Evolutionary conservation across 2,797 vertebrate genomes (phyloP).

Genomic region (Liparis tanakae): DNA sequence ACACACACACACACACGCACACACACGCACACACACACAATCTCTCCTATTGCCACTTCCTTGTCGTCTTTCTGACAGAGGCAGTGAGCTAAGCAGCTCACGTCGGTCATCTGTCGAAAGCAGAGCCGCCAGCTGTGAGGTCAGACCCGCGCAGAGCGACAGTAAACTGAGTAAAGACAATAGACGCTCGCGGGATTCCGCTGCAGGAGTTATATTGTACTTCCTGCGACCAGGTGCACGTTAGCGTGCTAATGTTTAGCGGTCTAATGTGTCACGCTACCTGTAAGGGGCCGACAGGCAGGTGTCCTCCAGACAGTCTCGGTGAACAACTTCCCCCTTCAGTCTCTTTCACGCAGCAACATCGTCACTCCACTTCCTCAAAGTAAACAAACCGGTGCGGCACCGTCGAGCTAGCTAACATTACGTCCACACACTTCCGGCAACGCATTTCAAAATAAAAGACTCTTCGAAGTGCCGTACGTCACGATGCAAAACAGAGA

Average conservation of each 20-base stretch:
- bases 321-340: neutral
- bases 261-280: constrained; percentile 20
- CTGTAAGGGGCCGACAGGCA: neutral
- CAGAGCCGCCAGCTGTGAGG: neutral
- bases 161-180: no score
- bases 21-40: no score
- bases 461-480: fast-evolving
- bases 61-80: neutral
- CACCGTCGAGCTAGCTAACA: neutral
- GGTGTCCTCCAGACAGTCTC: neutral
- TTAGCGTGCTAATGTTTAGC: constrained; percentile 17
- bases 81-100: neutral
- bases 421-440: neutral
- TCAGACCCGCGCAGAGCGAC: neutral
- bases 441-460: constrained; percentile 24
- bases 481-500: fast-evolving
- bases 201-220: neutral
- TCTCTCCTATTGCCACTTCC: neutral
- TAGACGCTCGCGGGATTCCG: neutral
- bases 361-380: constrained; percentile 41
- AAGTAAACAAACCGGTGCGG: neutral
- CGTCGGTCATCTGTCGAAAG: neutral
- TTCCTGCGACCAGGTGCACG: neutral
- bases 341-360: neutral
- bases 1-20: no score